Evolutionary conservation across 2,888 invertebrate genomes (phyloP), one percentile per base, ranked within the genome.

Genomic region (Cerceris rybyensis): DNA sequence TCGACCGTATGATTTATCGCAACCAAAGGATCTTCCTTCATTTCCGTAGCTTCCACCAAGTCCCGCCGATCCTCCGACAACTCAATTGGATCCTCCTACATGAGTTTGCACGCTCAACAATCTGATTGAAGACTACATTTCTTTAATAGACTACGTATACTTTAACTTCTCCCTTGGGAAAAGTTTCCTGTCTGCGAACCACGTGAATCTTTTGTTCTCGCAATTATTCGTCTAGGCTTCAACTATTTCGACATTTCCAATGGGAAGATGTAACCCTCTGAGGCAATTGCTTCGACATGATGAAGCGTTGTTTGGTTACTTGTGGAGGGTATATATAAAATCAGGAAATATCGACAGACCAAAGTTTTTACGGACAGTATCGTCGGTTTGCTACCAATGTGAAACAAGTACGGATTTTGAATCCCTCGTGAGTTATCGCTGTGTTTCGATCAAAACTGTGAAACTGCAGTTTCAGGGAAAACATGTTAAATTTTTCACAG

Each of bases 1-100:
- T 84, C 84, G 85, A 71, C 67, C 16, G 84, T 80, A 80, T 87
- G 86, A 87, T 87, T 86, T 82, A 87, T 84, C 70, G 81, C 54
- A 73, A 77, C 49, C 72, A 70, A 75, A 86, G 77, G 78, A 65
- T 67, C 74, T 70, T 68, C 82, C 80, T 84, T 87, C 87, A 83
- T 87, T 87, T 87, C 83, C 79, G 78, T 76, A 39, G 39, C 54
- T 17, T 63, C 75, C 65, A 4, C 8, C 76, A 80, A 82, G 71
- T 71, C 71, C 78, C 60, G 49, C 63, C 57, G 63, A 84, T 78
- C 80, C 68, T 65, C 52, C 77, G 59, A 49, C 49, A 50, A 70
- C 72, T 75, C 78, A 74, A 84, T 75, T 75, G 74, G 74, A 80
- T 76, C 64, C 66, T 63, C 52, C 41, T 54, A 66, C 58, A 28